These are phyloP conservation scores for Acronicta alni DNA, from an alignment of 2,888 invertebrate species.

Conservation along the genomic window DNA sequence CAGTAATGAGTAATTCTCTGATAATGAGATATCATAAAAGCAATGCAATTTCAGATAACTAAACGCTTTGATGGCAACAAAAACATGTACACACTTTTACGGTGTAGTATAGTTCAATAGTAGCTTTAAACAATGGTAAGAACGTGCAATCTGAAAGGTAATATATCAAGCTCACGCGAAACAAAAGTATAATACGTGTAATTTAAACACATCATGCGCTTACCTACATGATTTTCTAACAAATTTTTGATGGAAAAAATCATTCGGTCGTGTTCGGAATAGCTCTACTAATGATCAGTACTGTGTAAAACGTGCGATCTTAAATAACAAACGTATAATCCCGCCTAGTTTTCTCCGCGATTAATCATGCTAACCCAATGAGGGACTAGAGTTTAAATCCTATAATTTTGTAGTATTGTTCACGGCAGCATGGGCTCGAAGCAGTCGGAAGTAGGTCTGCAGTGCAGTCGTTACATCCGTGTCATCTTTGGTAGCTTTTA, in stretches of 20 bases:
- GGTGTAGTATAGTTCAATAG: conserved; percentile 56
- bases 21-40: conserved; percentile 43
- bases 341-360: conserved; percentile 81
- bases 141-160: conserved; percentile 68
- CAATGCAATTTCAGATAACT: conserved; percentile 43
- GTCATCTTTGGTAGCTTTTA: conserved; percentile 47
- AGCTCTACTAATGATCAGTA: conserved; percentile 74
- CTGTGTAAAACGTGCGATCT: conserved; percentile 78
- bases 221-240: conserved; percentile 66
- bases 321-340: conserved; percentile 77
- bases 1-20: conserved; percentile 43
- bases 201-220: conserved; percentile 71
- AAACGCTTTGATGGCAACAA: conserved; percentile 27
- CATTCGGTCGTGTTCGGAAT: conserved; percentile 73
- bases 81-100: conserved; percentile 39
- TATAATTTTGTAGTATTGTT: conserved; percentile 85
- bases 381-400: conserved; percentile 79
- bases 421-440: conserved; percentile 70
- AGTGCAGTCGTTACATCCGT: conserved; percentile 77
- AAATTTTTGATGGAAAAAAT: conserved; percentile 71
- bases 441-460: conserved; percentile 84
- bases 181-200: conserved; percentile 73
- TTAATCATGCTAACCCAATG: conserved; percentile 85
- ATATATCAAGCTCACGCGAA: conserved; percentile 68
- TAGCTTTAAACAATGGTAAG: conserved; percentile 65